Conservation (phyloP, 2,888 invertebrate genomes). For the Empis livida region DNA sequence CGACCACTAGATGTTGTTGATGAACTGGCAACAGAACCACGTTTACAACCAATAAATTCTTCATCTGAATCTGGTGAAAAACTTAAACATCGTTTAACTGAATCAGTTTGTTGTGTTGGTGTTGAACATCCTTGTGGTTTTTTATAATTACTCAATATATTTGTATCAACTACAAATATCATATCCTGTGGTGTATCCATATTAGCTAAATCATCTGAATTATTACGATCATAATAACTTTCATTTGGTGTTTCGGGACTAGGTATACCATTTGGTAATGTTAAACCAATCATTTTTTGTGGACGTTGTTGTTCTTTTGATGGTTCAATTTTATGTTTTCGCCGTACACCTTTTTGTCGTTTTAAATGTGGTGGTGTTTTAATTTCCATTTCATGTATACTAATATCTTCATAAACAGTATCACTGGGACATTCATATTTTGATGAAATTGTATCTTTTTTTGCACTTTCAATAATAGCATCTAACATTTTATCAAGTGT, state of each 20-base stretch:
- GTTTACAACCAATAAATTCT: conserved; percentile 35
- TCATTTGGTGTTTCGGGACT: conserved; percentile 25
- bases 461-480: conserved; percentile 33
- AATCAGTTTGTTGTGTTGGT: conserved; percentile 35
- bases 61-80: conserved; percentile 46
- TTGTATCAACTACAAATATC: conserved; percentile 28
- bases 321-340: conserved; percentile 13
- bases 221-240: conserved; percentile 7
- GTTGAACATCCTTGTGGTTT: conserved; percentile 41
- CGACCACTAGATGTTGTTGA: conserved; percentile 14
- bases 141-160: conserved; percentile 5
- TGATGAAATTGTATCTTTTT: conserved; percentile 20
- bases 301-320: background rate
- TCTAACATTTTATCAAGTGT: conserved; percentile 35
- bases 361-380: conserved; percentile 32
- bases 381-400: conserved; percentile 35
- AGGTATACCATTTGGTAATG: conserved; percentile 29
- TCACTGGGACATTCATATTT: background rate
- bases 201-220: conserved; percentile 11
- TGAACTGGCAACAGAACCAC: conserved; percentile 41
- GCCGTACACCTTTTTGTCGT: conserved; percentile 30
- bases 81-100: conserved; percentile 44
- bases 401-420: conserved; percentile 14
- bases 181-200: conserved; percentile 21
- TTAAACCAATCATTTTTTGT: conserved; percentile 18